phyloP scores from a whole-genome alignment of 1,140 invertebrate genomes.

The Achroia grisella region DNA sequence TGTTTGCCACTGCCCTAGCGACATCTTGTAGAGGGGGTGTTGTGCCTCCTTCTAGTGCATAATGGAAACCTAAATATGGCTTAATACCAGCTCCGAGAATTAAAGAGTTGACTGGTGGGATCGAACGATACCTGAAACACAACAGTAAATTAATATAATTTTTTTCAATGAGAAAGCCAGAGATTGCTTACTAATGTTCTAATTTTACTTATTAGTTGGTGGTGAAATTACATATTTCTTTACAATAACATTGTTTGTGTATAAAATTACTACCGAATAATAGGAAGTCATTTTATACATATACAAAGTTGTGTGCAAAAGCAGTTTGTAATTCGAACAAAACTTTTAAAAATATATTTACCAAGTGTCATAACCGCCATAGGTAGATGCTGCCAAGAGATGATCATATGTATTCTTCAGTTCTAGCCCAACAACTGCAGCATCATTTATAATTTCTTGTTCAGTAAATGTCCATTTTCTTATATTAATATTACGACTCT shows the following conservation, averaged over 20 bases:
- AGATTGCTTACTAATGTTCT: no score
- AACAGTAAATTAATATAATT: background rate
- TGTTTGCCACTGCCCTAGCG: conserved; percentile 90
- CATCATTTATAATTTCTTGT: conserved; percentile 84
- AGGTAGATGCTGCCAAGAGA: conserved; percentile 85
- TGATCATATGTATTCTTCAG: conserved; percentile 90
- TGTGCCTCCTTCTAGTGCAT: conserved; percentile 88
- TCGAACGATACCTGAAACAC: conserved; percentile 77
- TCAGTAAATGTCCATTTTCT: conserved; percentile 91
- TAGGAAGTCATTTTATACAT: no score
- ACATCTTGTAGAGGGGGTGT: conserved; percentile 86
- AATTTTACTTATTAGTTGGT: no score
- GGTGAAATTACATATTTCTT: no score
- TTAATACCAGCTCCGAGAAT: conserved; percentile 86
- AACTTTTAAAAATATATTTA: conserved; percentile 21
- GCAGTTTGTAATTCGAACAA: no score
- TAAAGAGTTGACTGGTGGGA: conserved; percentile 84
- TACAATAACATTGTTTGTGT: no score
- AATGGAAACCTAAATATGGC: conserved; percentile 92
- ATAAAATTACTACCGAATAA: no score
- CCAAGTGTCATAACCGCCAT: conserved; percentile 83
- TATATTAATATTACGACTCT: conserved; percentile 73
- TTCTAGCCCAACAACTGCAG: conserved; percentile 84
- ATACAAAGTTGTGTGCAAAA: no score
- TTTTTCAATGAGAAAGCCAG: no score